Evolutionary conservation across 1,140 invertebrate genomes (phyloP).

Genomic region (Neodiprion virginianus): DNA sequence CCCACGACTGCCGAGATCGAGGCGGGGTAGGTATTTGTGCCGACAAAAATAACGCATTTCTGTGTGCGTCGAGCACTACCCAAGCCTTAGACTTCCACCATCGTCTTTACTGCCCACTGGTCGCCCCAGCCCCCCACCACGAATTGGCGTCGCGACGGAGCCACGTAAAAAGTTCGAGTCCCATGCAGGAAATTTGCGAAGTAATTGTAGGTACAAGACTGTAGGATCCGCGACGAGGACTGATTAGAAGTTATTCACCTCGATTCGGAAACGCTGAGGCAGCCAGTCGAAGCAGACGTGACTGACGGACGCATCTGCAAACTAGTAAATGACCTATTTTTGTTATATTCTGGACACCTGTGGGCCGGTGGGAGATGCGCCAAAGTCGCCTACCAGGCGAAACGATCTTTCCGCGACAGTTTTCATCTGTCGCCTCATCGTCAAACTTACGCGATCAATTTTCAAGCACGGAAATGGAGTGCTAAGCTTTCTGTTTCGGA

Average conservation of each 20-base stretch:
- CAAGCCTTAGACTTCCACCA: conserved; percentile 25
- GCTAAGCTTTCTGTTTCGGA: not conserved
- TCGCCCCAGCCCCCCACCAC: not conserved
- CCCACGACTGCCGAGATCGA: not conserved
- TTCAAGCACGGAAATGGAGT: not conserved
- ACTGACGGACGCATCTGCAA: conserved; percentile 1
- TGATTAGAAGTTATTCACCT: not conserved
- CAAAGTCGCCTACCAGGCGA: not conserved
- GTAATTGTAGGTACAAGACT: not conserved
- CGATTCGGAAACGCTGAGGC: not conserved
- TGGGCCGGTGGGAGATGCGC: not conserved
- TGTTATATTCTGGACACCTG: conserved; percentile 4
- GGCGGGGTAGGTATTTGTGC: conserved; percentile 47
- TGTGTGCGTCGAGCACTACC: conserved; percentile 34
- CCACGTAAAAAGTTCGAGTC: too few species aligned
- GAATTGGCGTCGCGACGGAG: not conserved
- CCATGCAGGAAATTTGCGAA: not conserved
- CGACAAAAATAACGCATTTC: conserved; percentile 62
- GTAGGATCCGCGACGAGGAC: too few species aligned
- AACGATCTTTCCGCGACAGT: not conserved
- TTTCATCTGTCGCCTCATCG: not conserved
- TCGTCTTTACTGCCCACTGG: not conserved
- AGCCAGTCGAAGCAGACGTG: not conserved
- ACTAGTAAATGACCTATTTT: not conserved
- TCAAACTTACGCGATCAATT: not conserved